Conservation (phyloP, 2,888 invertebrate genomes). For the Drosophila barbarae region DNA sequence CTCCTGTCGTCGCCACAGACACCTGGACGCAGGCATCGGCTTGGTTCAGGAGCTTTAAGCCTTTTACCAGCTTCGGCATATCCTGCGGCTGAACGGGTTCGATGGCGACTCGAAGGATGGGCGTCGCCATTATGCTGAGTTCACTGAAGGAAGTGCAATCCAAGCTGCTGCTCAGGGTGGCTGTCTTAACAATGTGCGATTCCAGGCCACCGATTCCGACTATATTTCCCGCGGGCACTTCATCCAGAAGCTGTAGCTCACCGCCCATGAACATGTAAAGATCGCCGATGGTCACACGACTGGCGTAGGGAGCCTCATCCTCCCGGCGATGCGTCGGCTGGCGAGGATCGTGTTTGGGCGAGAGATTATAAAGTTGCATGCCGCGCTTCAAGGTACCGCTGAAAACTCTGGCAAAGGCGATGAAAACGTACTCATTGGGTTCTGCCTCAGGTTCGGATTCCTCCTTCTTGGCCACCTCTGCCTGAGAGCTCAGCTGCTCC, state of each 20-base stretch:
- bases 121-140: conserved; percentile 87
- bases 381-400: conserved; percentile 91
- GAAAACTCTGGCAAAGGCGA: conserved; percentile 96
- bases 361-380: conserved; percentile 89
- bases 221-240: conserved; percentile 94
- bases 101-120: conserved; percentile 95
- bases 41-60: conserved; percentile 92
- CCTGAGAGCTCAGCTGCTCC: conserved; percentile 55
- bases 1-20: conserved; percentile 94
- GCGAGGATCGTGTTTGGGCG: conserved; percentile 92
- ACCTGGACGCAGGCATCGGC: conserved; percentile 94
- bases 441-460: conserved; percentile 50
- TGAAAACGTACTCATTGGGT: conserved; percentile 83
- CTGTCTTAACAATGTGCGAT: conserved; percentile 91
- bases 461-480: background rate
- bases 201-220: conserved; percentile 93
- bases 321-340: conserved; percentile 54
- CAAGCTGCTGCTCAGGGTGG: conserved; percentile 90
- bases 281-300: conserved; percentile 82
- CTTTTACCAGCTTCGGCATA: conserved; percentile 86
- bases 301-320: conserved; percentile 77
- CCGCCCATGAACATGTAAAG: conserved; percentile 96
- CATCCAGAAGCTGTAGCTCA: conserved; percentile 89
- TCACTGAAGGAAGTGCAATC: conserved; percentile 94
- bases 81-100: conserved; percentile 92